Percentiles rank a stretch among this genome's conserved stretches.
These are phyloP conservation scores for rat (Rattus norvegicus) DNA, from an alignment of 2,113 vertebrate genomes.

Conservation along the genomic window DNA sequence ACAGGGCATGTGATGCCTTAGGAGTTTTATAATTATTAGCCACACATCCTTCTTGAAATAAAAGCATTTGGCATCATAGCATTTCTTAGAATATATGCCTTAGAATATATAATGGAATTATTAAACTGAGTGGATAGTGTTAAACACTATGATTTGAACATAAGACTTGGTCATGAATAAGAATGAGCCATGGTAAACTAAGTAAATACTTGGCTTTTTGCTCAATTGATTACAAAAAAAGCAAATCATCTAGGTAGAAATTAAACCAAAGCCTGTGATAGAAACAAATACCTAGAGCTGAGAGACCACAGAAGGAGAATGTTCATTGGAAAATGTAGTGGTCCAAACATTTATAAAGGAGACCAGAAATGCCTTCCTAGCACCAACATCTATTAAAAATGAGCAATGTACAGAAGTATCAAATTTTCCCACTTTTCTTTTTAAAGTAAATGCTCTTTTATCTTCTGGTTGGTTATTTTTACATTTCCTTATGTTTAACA, in stretches of 20 bases:
- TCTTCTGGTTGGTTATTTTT: conserved; percentile 33
- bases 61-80: background rate
- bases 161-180: background rate
- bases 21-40: background rate
- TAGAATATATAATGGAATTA: background rate
- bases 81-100: background rate
- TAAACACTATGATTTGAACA: background rate
- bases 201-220: background rate
- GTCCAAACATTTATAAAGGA: background rate
- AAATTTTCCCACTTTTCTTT: background rate
- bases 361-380: background rate
- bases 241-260: background rate
- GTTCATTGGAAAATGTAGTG: background rate
- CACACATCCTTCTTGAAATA: background rate
- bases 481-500: conserved; percentile 1
- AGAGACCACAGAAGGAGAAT: background rate
- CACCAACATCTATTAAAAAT: background rate
- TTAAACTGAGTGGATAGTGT: background rate
- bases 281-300: background rate
- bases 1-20: background rate
- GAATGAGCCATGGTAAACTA: background rate
- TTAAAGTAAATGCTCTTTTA: background rate
- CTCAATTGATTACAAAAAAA: background rate
- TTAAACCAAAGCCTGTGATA: background rate
- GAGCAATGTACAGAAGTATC: conserved; percentile 13